Conservation (phyloP, 1,140 invertebrate species). For the Aplysia californica region DNA sequence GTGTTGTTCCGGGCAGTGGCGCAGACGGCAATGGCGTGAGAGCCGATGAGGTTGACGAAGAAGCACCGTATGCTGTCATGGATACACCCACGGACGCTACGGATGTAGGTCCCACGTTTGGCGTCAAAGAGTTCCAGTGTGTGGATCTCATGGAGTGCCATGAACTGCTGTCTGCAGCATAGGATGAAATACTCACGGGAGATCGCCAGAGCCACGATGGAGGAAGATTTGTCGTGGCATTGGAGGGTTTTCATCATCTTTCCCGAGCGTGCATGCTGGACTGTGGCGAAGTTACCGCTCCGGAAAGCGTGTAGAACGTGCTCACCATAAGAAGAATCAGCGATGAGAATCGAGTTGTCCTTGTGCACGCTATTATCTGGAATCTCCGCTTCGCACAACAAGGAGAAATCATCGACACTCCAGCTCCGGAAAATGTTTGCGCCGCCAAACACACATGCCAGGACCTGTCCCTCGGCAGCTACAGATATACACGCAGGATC, state of each 20-base stretch:
- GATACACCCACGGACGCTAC: constrained; percentile 60
- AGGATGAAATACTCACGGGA: constrained; percentile 61
- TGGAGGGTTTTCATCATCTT: constrained; percentile 51
- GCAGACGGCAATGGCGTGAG: constrained; percentile 55
- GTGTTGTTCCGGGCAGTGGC: constrained; percentile 48
- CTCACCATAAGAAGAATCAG: constrained; percentile 46
- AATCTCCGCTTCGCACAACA: constrained; percentile 44
- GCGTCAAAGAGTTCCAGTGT: constrained; percentile 61
- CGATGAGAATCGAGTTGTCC: constrained; percentile 51
- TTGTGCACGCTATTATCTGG: constrained; percentile 52
- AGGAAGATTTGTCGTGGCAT: constrained; percentile 56
- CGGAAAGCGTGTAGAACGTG: constrained; percentile 58
- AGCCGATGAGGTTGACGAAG: constrained; percentile 51
- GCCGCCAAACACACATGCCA: constrained; percentile 61
- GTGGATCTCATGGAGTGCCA: constrained; percentile 58
- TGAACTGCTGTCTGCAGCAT: constrained; percentile 56
- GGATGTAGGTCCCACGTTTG: constrained; percentile 52
- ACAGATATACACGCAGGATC: constrained; percentile 57
- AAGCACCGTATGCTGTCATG: constrained; percentile 53
- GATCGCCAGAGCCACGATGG: constrained; percentile 52
- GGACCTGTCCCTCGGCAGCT: constrained; percentile 50
- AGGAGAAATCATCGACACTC: constrained; percentile 45
- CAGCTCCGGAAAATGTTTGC: constrained; percentile 58
- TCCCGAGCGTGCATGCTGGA: constrained; percentile 55
- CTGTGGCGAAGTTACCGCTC: constrained; percentile 45